Evolutionary conservation across 2,113 vertebrate genomes (phyloP), one percentile per base, ranked within the genome.

Genomic region (Saguinus midas): DNA sequence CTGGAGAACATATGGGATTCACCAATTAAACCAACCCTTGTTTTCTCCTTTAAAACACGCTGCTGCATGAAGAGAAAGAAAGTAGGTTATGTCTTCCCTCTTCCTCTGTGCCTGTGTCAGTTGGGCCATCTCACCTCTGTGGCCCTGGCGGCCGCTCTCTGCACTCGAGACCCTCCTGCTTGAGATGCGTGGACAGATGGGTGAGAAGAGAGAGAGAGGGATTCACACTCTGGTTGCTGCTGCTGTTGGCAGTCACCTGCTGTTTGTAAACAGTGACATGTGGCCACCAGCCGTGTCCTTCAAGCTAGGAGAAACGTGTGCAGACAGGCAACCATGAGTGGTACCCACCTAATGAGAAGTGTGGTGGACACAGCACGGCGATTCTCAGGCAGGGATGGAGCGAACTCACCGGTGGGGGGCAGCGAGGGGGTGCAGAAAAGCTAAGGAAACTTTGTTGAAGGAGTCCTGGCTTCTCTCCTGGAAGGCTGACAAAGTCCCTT

Each of bases 251-350:
- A 97, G 90, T 98, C 98, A 98, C 98, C 98, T 98, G 98, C 98
- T 98, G 98, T 97, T 97, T 98, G 97, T 97, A 98, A 98, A 98
- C 97, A 98, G 98, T 98, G 98, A 98, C 98, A 98, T 98, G 98
- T 98, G 98, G 98, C 93, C 98, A 96, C 96, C 98, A 96, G 94
- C 97, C 98, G 97, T 97, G 98, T 98, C 98, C 99, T 98, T 98
- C 98, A 98, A 97, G 97, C 57, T 87, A 97, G 92, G 95, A 98
- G 93, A 98, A 91, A 78, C 73, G 27, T 40, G 91, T 68, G 81
- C 91, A 94, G 96, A 75, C 85, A 90, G 93, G 55, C 95, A 85
- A 94, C 96, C 97, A 96, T 70, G 95, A 61, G 84, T 78, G 50
- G 32, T 35, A 32, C 86, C 88, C 52, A n/a, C 45, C 91, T 86